Evolutionary conservation across 2,113 vertebrate genomes (phyloP), one percentile per base, ranked within the genome.

Genomic region (Mastomys natalensis): DNA sequence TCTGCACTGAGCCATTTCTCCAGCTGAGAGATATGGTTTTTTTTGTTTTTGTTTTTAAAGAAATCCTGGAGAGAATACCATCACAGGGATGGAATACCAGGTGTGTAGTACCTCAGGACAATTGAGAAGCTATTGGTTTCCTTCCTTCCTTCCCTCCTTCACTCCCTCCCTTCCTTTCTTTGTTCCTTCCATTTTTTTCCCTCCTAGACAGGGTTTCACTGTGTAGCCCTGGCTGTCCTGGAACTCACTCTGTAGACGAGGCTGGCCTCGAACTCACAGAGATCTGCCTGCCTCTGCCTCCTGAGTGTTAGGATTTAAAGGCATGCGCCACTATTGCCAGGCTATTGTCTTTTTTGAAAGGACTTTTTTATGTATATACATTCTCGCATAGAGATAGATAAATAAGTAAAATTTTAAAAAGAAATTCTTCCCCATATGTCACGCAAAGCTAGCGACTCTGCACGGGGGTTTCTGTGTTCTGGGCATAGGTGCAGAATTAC

Each of bases 401-500:
- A 40, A 74, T 29, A 87, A 53, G 37, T 70, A 55, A 16, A 40
- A 19, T 43, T 62, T 43, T 17, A 9, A 29, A 84, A 62, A 74
- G 40, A 48, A 62, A 48, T 73, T 37, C 74, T 80, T 84, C 26
- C 29, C 34, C 31, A 5, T 5, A 88, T 51, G 3, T 72, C 34
- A 45, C 29, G 68, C 29, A 45, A 85, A 82, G 24, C 31, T 34
- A 6, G 40, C 58, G 4, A 45, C 24, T 24, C 34, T 76, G 43
- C 80, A 82, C n/a, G 26, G 60, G 60, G 51, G 17, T 68, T 26
- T 10, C 40, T 91, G 60, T 74, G 31, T 34, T 91, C 60, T 43
- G 40, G 64, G 60, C 80, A 45, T 74, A 97, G 96, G 90, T 95
- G 19, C 58, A 88, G 7, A 89, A 77, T 89, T 95, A 97, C 92